These are phyloP conservation scores for Echinometra lucunter DNA, from an alignment of 53 echinoderm and acorn worm species.

Conservation along the genomic window DNA sequence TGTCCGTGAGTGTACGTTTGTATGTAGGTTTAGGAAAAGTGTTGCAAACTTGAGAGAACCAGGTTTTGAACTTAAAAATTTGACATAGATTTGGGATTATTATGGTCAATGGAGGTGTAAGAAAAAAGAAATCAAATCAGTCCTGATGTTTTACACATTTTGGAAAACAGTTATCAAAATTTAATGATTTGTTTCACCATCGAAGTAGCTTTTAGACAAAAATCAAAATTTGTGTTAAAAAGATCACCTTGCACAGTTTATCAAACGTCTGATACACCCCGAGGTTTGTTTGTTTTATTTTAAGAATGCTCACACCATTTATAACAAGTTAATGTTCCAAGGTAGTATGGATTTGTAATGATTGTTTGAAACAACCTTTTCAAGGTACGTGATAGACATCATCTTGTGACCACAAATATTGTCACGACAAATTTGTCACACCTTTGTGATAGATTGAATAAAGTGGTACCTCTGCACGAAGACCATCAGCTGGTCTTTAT, in stretches of 20 bases:
- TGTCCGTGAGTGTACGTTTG: neutral
- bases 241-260: slow-evolving; percentile 1
- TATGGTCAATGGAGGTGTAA: neutral
- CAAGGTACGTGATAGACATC: too few relatives aligned
- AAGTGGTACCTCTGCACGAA: too few relatives aligned
- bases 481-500: too few relatives aligned
- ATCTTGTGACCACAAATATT: too few relatives aligned
- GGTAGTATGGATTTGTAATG: too few relatives aligned
- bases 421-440: too few relatives aligned
- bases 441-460: too few relatives aligned
- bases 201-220: neutral
- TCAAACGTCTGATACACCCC: neutral
- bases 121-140: neutral
- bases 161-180: neutral
- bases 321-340: neutral
- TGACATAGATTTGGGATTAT: neutral
- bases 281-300: neutral
- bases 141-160: neutral
- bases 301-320: neutral
- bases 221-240: too few relatives aligned
- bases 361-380: too few relatives aligned
- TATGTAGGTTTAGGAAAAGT: neutral
- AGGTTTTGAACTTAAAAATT: neutral
- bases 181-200: neutral
- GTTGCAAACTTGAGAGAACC: neutral